Base-by-base conservation (phyloP, 2,113 vertebrate species). In the Xiphorhynchus elegans region DNA sequence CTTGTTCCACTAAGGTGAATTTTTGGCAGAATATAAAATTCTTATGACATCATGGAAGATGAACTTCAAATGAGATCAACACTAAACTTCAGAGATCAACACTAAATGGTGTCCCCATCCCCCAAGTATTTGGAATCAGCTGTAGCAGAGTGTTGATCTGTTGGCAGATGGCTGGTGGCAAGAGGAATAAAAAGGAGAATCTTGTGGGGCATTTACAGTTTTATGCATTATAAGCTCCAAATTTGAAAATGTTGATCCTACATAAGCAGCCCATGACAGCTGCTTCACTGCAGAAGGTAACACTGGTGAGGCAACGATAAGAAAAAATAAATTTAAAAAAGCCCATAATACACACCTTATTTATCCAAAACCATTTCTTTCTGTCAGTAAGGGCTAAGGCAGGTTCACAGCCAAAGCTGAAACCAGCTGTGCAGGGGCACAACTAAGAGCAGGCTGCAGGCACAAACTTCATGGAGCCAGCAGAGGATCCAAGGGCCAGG, bases 311-410 rank as follows among this genome's bases (percentile, higher is more conserved):
- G 21, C 23, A 85, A 11, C 4, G 15, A 58, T 9, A 26, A 68
- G 53, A n/a, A 55, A 49, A 24, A 23, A 35, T 6, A 26, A 28
- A 87, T 6, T 46, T 7, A 6, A 53, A 10, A 70, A 35, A 40
- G 7, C 11, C 25, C 16, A 26, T 33, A 40, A n/a, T 1, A 3
- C 8, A 5, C 2, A 7, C 8, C 37, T 58, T 35, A n/a, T 17
- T 85, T n/a, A 85, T 76, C 17, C 50, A 37, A 66, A 82, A 47
- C 4, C 5, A 31, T n/a, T 59, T 74, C 4, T 50, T 74, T 46
- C 15, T 60, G 35, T 37, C 50, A 50, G 7, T 28, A 40, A 63
- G 1, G 11, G 44, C 60, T 25, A 83, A 67, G 47, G n/a, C 37
- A 80, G 23, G 46, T 16, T 50, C 64, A 70, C 11, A 70, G 46